Evolutionary conservation across 2,888 invertebrate genomes (phyloP).

Genomic region (Chromoteleia sp.): DNA sequence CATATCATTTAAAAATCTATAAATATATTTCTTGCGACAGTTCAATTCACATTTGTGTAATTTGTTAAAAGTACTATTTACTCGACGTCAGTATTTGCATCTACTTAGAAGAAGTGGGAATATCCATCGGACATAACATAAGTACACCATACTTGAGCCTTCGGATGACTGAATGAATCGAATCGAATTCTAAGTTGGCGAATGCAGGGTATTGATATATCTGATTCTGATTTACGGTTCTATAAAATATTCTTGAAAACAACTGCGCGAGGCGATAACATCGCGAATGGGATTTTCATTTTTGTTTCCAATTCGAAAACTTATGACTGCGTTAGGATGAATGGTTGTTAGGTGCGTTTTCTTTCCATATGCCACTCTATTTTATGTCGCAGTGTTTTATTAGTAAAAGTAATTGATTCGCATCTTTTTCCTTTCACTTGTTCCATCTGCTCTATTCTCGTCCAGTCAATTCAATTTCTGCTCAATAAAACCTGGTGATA

Average conservation of each 20-base stretch:
- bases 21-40: too few relatives aligned
- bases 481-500: slow-evolving; percentile 55
- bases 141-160: slow-evolving; percentile 15
- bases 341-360: slow-evolving; percentile 11
- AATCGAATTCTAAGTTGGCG: slow-evolving; percentile 26
- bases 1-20: too few relatives aligned
- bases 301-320: neutral
- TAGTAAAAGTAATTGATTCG: slow-evolving; percentile 43
- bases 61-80: slow-evolving; percentile 7
- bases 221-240: neutral
- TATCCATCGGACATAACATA: neutral
- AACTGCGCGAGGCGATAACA: neutral
- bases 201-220: slow-evolving; percentile 24
- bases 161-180: slow-evolving; percentile 23
- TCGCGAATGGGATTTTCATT: neutral
- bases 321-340: neutral
- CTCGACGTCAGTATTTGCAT: slow-evolving; percentile 24
- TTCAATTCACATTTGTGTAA: neutral
- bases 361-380: slow-evolving; percentile 7
- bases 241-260: neutral
- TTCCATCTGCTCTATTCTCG: slow-evolving; percentile 52
- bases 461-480: slow-evolving; percentile 53
- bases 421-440: slow-evolving; percentile 44
- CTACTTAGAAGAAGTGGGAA: slow-evolving; percentile 21
- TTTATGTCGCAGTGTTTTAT: slow-evolving; percentile 32